Percentiles rank a stretch among this genome's conserved stretches.
Evolutionary conservation across 2,113 vertebrate species (phyloP).

Genomic region (Columba livia): DNA sequence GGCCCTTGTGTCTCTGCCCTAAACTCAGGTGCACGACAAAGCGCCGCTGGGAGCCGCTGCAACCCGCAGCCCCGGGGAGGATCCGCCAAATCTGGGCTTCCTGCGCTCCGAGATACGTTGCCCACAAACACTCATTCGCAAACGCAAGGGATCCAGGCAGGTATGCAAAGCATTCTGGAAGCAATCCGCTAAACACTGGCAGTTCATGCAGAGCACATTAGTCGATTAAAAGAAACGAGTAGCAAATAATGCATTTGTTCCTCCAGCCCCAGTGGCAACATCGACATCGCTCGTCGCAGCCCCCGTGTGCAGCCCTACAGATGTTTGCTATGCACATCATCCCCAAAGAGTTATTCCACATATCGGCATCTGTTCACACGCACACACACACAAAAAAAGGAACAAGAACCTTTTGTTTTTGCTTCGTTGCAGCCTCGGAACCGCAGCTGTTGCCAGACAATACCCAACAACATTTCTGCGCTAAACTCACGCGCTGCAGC

Average conservation of each 20-base stretch:
- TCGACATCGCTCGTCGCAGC: not conserved
- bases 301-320: not conserved
- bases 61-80: not conserved
- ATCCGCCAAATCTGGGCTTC: not conserved
- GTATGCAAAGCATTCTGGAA: not conserved
- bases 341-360: not conserved
- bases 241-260: not conserved
- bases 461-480: not conserved
- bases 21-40: not conserved
- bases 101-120: not conserved
- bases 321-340: fast-evolving
- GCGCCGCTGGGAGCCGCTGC: fast-evolving
- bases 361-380: not conserved
- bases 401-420: not conserved
- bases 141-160: fast-evolving
- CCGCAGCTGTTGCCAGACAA: not conserved
- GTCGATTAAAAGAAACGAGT: not conserved
- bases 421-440: not conserved
- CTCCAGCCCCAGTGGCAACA: not conserved
- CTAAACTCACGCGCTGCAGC: not conserved
- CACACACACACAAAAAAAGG: not conserved
- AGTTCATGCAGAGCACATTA: not conserved
- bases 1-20: not conserved
- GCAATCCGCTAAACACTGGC: fast-evolving
- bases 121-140: fast-evolving